These are phyloP conservation scores for Enteromius viviparus DNA, from an alignment of 2,797 vertebrate genomes.

Conservation along the genomic window DNA sequence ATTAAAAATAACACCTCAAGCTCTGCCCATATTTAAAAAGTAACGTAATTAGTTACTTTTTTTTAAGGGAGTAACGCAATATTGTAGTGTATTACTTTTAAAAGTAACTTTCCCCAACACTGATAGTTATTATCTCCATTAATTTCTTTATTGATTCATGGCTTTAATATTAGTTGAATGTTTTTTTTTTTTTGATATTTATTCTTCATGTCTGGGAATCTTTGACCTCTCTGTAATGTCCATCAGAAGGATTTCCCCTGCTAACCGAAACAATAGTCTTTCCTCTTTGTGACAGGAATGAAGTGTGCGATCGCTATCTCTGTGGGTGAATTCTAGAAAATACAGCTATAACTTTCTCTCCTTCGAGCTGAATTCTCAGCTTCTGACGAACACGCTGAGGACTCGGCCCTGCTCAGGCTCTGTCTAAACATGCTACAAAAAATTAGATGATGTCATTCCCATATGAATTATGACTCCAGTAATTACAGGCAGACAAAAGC, in stretches of 20 bases:
- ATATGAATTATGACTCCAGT: not conserved
- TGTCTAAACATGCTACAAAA: constrained; percentile 37
- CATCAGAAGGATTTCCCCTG: constrained; percentile 32
- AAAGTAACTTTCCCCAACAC: no score
- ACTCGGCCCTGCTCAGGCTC: not conserved
- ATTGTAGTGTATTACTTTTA: no score
- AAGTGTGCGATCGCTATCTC: constrained; percentile 8
- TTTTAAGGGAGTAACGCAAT: no score
- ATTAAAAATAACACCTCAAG: no score
- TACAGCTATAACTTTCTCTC: constrained; percentile 12
- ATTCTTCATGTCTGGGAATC: not conserved
- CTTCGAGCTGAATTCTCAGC: not conserved
- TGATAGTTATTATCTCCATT: not conserved
- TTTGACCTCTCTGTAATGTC: not conserved
- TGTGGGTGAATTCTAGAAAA: constrained; percentile 26
- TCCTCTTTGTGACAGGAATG: constrained; percentile 27
- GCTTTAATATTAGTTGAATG: not conserved
- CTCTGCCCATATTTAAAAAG: no score
- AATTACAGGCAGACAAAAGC: not conserved
- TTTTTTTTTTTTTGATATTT: not conserved
- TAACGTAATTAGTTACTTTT: no score
- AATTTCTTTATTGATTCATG: not conserved
- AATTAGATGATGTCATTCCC: not conserved
- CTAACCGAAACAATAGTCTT: not conserved
- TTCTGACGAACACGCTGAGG: not conserved